These are phyloP conservation scores for Phyllotis vaccarum DNA, from an alignment of 2,797 vertebrate species.

Conservation along the genomic window DNA sequence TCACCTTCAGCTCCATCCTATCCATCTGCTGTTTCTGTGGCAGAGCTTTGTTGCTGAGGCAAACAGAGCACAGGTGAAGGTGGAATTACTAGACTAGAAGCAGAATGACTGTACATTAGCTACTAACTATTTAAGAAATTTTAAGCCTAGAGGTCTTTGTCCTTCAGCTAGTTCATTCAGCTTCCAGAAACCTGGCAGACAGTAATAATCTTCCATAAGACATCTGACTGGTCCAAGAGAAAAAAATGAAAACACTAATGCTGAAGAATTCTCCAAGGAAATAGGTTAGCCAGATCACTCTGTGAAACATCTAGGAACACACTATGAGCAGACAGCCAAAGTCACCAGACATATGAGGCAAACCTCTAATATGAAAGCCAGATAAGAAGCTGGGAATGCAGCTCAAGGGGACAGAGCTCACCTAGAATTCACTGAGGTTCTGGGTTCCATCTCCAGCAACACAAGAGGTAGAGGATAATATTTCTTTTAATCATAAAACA, in stretches of 20 bases:
- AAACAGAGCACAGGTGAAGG: background rate
- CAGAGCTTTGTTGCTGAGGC: slow-evolving; percentile 23
- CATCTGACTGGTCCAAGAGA: background rate
- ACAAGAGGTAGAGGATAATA: background rate
- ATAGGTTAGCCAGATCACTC: background rate
- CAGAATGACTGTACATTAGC: background rate
- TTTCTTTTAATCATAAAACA: background rate
- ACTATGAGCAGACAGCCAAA: background rate
- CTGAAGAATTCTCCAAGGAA: slow-evolving; percentile 11
- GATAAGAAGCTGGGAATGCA: background rate
- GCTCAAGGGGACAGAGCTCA: background rate
- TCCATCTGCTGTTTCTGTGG: background rate
- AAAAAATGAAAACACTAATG: slow-evolving; percentile 34
- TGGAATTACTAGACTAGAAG: background rate
- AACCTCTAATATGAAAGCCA: background rate
- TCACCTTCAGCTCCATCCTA: background rate
- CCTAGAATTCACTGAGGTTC: background rate
- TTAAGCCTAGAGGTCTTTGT: slow-evolving; percentile 2
- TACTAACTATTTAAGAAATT: slow-evolving; percentile 15
- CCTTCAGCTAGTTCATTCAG: background rate
- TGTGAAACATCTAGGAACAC: background rate
- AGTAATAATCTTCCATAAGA: background rate
- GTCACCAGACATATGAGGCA: slow-evolving; percentile 20
- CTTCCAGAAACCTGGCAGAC: slow-evolving; percentile 20
- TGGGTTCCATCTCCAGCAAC: background rate